Evolutionary conservation across 2,888 invertebrate species (phyloP), one percentile per base, ranked within the genome.

Genomic region (Apodemia arnacis): DNA sequence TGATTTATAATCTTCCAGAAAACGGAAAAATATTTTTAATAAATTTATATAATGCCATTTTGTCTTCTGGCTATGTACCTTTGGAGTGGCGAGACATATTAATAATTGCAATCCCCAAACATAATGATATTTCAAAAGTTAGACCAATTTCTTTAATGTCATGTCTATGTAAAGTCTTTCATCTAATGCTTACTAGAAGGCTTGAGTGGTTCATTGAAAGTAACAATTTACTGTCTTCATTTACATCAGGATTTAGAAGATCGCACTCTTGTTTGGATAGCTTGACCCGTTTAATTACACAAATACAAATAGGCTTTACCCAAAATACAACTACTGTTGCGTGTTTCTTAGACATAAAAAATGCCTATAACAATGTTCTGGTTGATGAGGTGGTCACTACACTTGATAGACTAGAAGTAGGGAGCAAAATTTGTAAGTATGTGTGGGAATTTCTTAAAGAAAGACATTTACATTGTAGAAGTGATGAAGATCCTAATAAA

Each of bases 331-430:
- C 82, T 2, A 89, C 88, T 6, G 3, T 88, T 11, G 87, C 69
- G 2, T 87, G 84, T 27, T 91, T 91, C 78, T 31, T 90, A 15
- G 87, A 90, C 34, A 85, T 88, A 21, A 82, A 90, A 49, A 83
- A 70, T 38, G 89, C 87, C 0, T 88, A 84, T 38, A 87, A 87
- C 59, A 82, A 91, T 34, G 49, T 88, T 18, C n/a, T 76, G n/a
- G 66, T 87, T 38, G 54, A 76, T 3, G 41, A 54, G 10, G 44
- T 82, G 13, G 77, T 80, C 2, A 7, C 11, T 21, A 75, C 72
- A 34, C 24, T 87, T 11, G 86, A 90, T 83, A 74, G 73, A 27
- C 31, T 86, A 18, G 34, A 79, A 18, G 44, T 83, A 18, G 83
- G 81, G 10, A 27, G 41, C 38, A 80, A 66, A 34, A 70, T 84